Evolutionary conservation across 2,888 invertebrate genomes (phyloP).

Genomic region (Erebia aethiops): DNA sequence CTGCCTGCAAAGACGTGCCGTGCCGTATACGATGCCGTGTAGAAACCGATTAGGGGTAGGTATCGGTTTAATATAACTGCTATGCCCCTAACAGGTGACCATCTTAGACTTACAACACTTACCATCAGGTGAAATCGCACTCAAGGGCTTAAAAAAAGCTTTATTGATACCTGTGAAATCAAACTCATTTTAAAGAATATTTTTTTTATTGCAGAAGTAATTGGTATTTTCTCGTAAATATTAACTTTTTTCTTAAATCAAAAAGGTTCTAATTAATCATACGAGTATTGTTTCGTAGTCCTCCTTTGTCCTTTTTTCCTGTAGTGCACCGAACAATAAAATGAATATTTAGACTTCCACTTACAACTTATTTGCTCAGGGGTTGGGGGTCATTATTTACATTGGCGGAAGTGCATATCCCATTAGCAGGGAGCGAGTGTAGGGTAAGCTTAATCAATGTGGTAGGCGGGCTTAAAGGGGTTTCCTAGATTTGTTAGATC

Average conservation of each 20-base stretch:
- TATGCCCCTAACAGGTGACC: no score
- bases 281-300: background rate
- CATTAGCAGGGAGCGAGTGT: conserved; percentile 58
- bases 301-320: conserved; percentile 65
- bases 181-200: no score
- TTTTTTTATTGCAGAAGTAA: no score
- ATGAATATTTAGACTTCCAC: conserved; percentile 52
- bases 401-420: conserved; percentile 64
- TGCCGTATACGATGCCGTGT: no score
- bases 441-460: conserved; percentile 70
- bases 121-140: no score
- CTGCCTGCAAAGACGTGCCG: no score
- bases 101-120: no score
- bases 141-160: no score
- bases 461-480: conserved; percentile 67
- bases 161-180: no score
- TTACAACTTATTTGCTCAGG: conserved; percentile 51
- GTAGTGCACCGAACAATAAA: conserved; percentile 65
- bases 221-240: no score
- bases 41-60: no score
- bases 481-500: conserved; percentile 67
- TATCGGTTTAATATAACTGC: no score
- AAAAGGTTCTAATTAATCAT: background rate
- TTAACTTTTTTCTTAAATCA: background rate
- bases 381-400: conserved; percentile 67